phyloP scores from a whole-genome alignment of 2,797 vertebrate species.

The Molossus alvarezi region DNA sequence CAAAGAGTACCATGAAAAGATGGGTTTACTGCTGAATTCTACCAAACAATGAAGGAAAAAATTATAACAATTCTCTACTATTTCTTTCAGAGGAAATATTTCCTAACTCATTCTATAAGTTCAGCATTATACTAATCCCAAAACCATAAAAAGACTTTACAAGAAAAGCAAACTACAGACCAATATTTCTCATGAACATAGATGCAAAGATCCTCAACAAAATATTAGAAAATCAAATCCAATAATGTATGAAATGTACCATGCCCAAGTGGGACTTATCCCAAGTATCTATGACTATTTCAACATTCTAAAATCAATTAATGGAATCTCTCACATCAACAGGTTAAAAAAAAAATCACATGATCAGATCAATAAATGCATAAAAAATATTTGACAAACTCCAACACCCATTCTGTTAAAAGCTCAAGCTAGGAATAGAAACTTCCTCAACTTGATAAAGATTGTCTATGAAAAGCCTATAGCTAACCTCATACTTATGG shows the following conservation, averaged over 20 bases:
- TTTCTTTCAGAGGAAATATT: no score
- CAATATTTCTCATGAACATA: background rate
- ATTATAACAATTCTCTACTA: no score
- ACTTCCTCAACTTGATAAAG: background rate
- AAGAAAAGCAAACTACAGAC: background rate
- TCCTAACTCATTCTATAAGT: background rate
- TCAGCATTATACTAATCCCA: background rate
- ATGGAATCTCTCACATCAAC: background rate
- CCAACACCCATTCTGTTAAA: background rate
- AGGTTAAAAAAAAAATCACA: constrained; percentile 18
- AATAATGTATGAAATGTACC: background rate
- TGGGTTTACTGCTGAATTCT: no score
- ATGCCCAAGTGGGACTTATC: background rate
- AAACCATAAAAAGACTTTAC: background rate
- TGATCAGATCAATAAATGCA: background rate
- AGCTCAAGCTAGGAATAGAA: background rate
- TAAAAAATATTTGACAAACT: background rate
- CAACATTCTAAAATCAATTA: background rate
- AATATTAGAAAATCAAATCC: background rate
- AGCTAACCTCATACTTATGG: background rate
- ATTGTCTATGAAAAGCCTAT: background rate
- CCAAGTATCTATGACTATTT: background rate
- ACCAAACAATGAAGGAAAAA: no score
- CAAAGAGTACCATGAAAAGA: no score
- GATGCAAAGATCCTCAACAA: background rate